Percentiles rank a stretch among this genome's conserved stretches.
Evolutionary conservation across 1,140 invertebrate genomes (phyloP).

Genomic region (Hyles euphorbiae): DNA sequence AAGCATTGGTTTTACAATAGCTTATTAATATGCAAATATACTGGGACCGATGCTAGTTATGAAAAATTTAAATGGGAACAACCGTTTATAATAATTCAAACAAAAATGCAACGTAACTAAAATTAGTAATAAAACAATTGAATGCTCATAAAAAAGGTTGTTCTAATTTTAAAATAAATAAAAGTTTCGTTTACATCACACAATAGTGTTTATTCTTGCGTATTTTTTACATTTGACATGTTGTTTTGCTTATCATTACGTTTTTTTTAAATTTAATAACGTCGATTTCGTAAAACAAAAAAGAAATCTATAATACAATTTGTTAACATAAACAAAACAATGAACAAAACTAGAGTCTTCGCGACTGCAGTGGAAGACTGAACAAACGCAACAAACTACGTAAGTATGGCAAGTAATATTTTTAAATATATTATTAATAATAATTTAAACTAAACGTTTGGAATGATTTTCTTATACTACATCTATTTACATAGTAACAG

Average conservation of each 20-base stretch:
- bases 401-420: constrained; percentile 69
- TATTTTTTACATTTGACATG: too few relatives aligned
- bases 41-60: too few relatives aligned
- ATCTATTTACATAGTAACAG: constrained; percentile 67
- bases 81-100: too few relatives aligned
- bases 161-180: too few relatives aligned
- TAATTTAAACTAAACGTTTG: constrained; percentile 67
- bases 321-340: constrained; percentile 63
- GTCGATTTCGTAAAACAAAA: constrained; percentile 43
- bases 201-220: too few relatives aligned
- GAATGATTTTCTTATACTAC: constrained; percentile 55
- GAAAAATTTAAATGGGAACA: too few relatives aligned
- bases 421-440: constrained; percentile 58
- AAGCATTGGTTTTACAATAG: background rate
- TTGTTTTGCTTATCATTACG: too few relatives aligned
- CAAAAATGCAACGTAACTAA: too few relatives aligned
- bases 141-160: too few relatives aligned
- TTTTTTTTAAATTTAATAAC: background rate
- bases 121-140: too few relatives aligned
- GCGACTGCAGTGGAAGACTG: constrained; percentile 49
- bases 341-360: constrained; percentile 45
- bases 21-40: background rate
- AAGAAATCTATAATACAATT: constrained; percentile 43
- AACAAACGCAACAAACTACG: constrained; percentile 55
- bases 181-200: too few relatives aligned